phyloP scores from a whole-genome alignment of 2,797 vertebrate species.

The Pogonophryne albipinna region DNA sequence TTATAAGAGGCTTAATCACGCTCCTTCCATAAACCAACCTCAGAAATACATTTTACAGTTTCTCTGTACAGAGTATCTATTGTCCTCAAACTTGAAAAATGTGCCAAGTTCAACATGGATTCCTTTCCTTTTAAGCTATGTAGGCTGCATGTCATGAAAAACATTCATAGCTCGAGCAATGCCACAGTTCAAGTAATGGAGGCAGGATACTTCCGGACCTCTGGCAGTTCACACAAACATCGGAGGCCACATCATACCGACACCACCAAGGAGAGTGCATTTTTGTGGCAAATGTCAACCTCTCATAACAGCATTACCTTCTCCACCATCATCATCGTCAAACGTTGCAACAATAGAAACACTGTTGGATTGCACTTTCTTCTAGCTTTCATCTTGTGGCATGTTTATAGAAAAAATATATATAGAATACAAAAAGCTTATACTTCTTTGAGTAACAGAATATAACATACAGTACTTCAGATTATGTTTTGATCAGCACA shows the following conservation, averaged over 20 bases:
- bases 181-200: conserved; percentile 86
- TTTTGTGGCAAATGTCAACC: conserved; percentile 81
- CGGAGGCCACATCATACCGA: conserved; percentile 78
- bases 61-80: conserved; percentile 81
- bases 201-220: conserved; percentile 83
- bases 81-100: conserved; percentile 83
- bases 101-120: conserved; percentile 83
- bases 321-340: conserved; percentile 73
- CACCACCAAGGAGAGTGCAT: conserved; percentile 81
- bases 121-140: conserved; percentile 83
- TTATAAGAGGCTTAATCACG: conserved; percentile 70
- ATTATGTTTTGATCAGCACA: conserved; percentile 86
- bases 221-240: conserved; percentile 82
- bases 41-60: conserved; percentile 79
- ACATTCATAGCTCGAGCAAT: conserved; percentile 85
- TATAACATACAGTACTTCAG: conserved; percentile 88
- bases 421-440: conserved; percentile 88
- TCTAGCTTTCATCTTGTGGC: conserved; percentile 85
- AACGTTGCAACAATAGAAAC: conserved; percentile 84
- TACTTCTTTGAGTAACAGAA: conserved; percentile 87
- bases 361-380: conserved; percentile 87
- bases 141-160: conserved; percentile 82
- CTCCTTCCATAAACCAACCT: conserved; percentile 71
- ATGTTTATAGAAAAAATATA: conserved; percentile 87
- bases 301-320: conserved; percentile 78